phyloP scores from a whole-genome alignment of 2,797 vertebrate species.

The Pipistrellus kuhlii region DNA sequence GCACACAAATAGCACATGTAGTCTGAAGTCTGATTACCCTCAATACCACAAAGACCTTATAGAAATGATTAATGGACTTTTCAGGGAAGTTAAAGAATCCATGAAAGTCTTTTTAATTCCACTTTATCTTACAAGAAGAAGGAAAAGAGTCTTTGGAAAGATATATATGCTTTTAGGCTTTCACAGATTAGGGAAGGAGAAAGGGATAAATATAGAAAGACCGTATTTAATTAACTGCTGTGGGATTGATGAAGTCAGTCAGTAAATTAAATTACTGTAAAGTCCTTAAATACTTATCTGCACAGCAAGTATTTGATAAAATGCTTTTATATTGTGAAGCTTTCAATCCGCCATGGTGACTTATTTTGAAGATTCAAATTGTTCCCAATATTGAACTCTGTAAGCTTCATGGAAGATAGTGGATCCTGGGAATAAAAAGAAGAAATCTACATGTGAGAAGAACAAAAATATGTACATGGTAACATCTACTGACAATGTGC shows the following conservation, averaged over 20 bases:
- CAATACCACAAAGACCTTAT: constrained; percentile 48
- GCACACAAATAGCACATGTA: constrained; percentile 34
- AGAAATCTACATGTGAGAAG: constrained; percentile 64
- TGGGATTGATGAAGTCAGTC: constrained; percentile 77
- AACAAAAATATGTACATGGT: constrained; percentile 33
- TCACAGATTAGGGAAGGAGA: constrained; percentile 39
- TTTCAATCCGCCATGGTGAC: constrained; percentile 65
- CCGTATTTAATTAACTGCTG: constrained; percentile 75
- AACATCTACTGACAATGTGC: constrained; percentile 24
- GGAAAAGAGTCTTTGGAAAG: constrained; percentile 77
- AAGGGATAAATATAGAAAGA: constrained; percentile 73
- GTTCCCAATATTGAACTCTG: constrained; percentile 75
- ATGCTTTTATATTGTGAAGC: constrained; percentile 78
- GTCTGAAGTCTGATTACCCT: neutral
- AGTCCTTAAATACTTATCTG: constrained; percentile 79
- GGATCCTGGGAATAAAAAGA: constrained; percentile 68
- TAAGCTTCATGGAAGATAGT: constrained; percentile 61
- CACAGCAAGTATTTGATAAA: constrained; percentile 74
- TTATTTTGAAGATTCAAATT: constrained; percentile 80
- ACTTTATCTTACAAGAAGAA: constrained; percentile 73
- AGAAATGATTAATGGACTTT: constrained; percentile 50
- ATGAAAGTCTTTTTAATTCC: constrained; percentile 77
- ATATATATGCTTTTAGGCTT: constrained; percentile 61
- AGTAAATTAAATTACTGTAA: constrained; percentile 73
- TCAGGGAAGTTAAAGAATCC: constrained; percentile 79